phyloP scores from a whole-genome alignment of 2,888 invertebrate genomes.

The Tortrix viridana region DNA sequence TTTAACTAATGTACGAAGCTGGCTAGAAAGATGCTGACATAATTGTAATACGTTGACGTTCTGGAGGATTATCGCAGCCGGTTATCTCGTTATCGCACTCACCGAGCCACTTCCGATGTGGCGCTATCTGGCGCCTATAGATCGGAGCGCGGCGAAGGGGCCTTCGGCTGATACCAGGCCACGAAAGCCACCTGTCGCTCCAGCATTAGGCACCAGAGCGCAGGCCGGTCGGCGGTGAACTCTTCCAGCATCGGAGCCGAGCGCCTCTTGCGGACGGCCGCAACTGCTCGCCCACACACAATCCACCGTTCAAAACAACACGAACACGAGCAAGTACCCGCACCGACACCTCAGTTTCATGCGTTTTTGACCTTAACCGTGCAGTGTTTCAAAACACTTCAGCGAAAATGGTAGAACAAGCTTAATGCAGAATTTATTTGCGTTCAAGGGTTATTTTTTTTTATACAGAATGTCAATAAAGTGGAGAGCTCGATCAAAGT shows the following conservation, averaged over 20 bases:
- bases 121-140: conserved; percentile 49
- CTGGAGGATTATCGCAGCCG: not conserved
- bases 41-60: not conserved
- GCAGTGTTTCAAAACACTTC: not conserved
- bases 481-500: too few relatives aligned
- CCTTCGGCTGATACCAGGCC: conserved; percentile 51
- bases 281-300: conserved; percentile 55
- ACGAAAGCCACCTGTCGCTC: conserved; percentile 47
- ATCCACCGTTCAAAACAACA: conserved; percentile 44
- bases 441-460: too few relatives aligned
- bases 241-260: conserved; percentile 43
- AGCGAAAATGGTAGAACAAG: not conserved
- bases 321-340: conserved; percentile 41
- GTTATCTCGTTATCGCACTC: not conserved
- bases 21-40: too few relatives aligned
- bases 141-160: conserved; percentile 52
- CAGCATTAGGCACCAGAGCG: conserved; percentile 62
- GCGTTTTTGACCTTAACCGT: not conserved
- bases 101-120: conserved; percentile 12
- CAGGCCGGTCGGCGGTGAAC: conserved; percentile 64
- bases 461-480: too few relatives aligned
- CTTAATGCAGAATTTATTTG: too few relatives aligned
- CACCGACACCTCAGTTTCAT: not conserved
- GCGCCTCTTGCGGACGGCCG: conserved; percentile 57
- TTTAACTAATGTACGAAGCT: too few relatives aligned